These are phyloP conservation scores for Sipha maydis DNA, from an alignment of 2,888 invertebrate species.

Conservation along the genomic window DNA sequence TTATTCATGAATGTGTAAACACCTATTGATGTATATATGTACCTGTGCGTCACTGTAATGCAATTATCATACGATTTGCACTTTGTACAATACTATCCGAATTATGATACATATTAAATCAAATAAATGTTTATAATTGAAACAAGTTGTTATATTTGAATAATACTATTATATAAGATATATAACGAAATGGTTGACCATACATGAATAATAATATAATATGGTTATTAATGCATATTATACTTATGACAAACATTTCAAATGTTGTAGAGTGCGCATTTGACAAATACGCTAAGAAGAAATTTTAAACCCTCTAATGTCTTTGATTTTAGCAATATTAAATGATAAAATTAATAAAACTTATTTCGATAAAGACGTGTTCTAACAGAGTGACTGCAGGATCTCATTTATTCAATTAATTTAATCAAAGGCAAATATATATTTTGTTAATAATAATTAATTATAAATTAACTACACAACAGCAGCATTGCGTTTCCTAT, in stretches of 20 bases:
- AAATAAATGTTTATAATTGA: conserved; percentile 3
- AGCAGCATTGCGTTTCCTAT: too few relatives aligned
- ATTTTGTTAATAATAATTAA: too few relatives aligned
- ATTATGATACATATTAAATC: conserved; percentile 19
- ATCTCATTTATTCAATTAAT: too few relatives aligned
- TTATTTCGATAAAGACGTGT: background rate
- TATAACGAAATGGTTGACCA: background rate
- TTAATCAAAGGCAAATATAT: too few relatives aligned
- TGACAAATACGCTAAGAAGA: background rate
- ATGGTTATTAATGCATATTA: background rate
- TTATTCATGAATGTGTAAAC: conserved; percentile 11
- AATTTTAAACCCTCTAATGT: background rate
- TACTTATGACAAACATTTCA: background rate
- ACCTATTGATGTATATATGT: background rate
- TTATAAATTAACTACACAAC: too few relatives aligned
- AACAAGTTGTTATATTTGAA: conserved; percentile 13
- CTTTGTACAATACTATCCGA: background rate
- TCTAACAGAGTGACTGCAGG: too few relatives aligned
- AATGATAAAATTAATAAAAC: background rate
- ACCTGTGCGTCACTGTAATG: background rate
- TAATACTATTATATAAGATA: background rate
- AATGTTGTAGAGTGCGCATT: background rate
- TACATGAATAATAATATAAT: background rate
- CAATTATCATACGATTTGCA: conserved; percentile 20
- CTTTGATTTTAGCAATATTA: background rate